Base-by-base conservation (phyloP, 64 coral and sea anemone genomes). In the Pocillopora damicornis region DNA sequence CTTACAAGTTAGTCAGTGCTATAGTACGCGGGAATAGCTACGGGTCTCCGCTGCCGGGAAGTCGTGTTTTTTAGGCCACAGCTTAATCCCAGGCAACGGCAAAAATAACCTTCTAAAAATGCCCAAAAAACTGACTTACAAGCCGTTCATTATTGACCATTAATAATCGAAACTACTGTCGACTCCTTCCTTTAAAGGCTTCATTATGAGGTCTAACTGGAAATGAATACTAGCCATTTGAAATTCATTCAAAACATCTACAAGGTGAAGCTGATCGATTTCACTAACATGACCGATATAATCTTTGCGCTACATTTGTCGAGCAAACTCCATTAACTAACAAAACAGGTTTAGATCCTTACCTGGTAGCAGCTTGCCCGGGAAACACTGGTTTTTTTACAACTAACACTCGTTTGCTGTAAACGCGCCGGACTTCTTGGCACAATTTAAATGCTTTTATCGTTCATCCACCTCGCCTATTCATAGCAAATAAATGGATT, bases 391-490 rank as follows among this genome's bases (percentile, higher is more conserved):
- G 23, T 68, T 68, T 67, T 68, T 68, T 16, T 20, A 68, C 17
- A 20, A 68, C 65, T 65, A 23, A 68, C 5, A 23, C 65, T 68
- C 15, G 15, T 68, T 68, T 68, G 65, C 65, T 68, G 65, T 68
- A 22, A 5, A 68, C 65, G n/a, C n/a, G n/a, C n/a, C n/a, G n/a
- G 65, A 22, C 65, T 68, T 68, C 20, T 68, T 68, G 65, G 18
- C 65, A 68, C 42, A 84, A 69, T 56, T 17, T 71, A 84, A 69
- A 25, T 84, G 18, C 81, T 13, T 68, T 71, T n/a, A 84, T 51
- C 30, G 34, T 56, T 37, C 35, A 84, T 84, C 63, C 81, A 37
- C 37, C 37, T 57, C 18, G 42, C 25, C 35, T 67, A 72, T 64
- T 37, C 34, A 69, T 23, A 84, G 81, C 14, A 57, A 84, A 84